Evolutionary conservation across 2,888 invertebrate species (phyloP), one percentile per base, ranked within the genome.

Genomic region (Ceramica pisi): DNA sequence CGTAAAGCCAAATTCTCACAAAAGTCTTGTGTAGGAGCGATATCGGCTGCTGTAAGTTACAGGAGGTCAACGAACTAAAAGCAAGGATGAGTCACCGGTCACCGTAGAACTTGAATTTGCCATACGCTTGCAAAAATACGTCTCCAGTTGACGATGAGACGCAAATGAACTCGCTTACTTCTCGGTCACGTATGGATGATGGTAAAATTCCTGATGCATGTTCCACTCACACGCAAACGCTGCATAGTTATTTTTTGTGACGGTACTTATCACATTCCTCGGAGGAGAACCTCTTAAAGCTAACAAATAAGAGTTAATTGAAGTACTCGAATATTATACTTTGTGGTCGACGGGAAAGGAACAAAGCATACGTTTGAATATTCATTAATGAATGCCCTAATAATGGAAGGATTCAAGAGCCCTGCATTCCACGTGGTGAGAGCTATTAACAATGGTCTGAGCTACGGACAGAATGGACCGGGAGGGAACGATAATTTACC

Each of bases 31-130:
- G 46, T 61, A 64, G 38, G 44, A 78, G 88, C 87, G 88, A 90
- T 90, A 91, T 90, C 88, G 90, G 90, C 88, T 87, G 85, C 87
- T 89, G 88, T 87, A 88, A 86, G 90, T 90, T 89, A 89, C 88
- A 89, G 89, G 88, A 91, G 94, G 93, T 94, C 94, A 91, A 90
- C 87, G 94, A 93, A 92, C 95, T 89, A 82, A 86, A 79, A 85
- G 86, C 89, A 87, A 88, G 85, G 89, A 86, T 94, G 94, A 94
- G 81, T 94, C 94, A 94, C 89, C 89, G 86, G 85, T 87, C 91
- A 89, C 83, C 85, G 85, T 80, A 85, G 82, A 86, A 89, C 89
- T 91, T 82, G 86, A 87, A 86, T 87, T 87, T 85, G 65, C 78
- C 80, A 84, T 83, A 75, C 63, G 71, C 72, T 84, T 79, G 81